Conservation (phyloP, 2,888 invertebrate genomes). For the Belgica antarctica region DNA sequence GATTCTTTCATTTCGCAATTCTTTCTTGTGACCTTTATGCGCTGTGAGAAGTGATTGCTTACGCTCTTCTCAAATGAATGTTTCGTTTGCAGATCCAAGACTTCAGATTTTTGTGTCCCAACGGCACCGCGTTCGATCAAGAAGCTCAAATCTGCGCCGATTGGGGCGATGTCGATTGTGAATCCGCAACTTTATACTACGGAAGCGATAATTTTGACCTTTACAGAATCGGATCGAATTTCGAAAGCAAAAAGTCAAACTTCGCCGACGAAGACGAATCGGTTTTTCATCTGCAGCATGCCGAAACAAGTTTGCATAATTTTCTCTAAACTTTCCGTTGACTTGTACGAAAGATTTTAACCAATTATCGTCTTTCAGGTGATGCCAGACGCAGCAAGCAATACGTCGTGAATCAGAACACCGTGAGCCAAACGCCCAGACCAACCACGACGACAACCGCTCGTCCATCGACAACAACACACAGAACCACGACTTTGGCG, state of each 20-base stretch:
- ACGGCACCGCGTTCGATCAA: slow-evolving; percentile 87
- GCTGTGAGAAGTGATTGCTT: not conserved
- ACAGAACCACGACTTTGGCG: slow-evolving; percentile 30
- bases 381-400: slow-evolving; percentile 53
- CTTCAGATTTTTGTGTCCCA: slow-evolving; percentile 85
- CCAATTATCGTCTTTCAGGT: slow-evolving; percentile 22
- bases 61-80: slow-evolving; percentile 20
- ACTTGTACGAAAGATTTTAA: not conserved
- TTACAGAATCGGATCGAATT: slow-evolving; percentile 75
- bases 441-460: slow-evolving; percentile 41
- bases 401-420: slow-evolving; percentile 51
- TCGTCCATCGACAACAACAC: not conserved
- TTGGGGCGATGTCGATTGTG: slow-evolving; percentile 87
- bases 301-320: slow-evolving; percentile 60
- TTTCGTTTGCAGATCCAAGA: slow-evolving; percentile 70
- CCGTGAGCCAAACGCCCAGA: slow-evolving; percentile 46
- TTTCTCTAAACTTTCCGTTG: not conserved
- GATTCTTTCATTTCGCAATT: slow-evolving; percentile 3
- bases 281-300: slow-evolving; percentile 69
- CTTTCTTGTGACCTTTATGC: not conserved
- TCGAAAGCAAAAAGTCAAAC: slow-evolving; percentile 65
- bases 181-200: slow-evolving; percentile 74
- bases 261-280: slow-evolving; percentile 66
- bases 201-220: slow-evolving; percentile 83
- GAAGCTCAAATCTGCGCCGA: slow-evolving; percentile 89